A percentile compares a stretch with the other conserved stretches of the same genome.
Evolutionary conservation across 2,113 vertebrate genomes (phyloP).

Genomic region (human (Homo sapiens)): GRCh38 chr3:7238501-7239000

Average conservation of each 20-base stretch:
- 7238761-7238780: too few relatives aligned
- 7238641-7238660: not conserved
- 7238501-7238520: not conserved
- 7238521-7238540: not conserved
- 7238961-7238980: too few relatives aligned
- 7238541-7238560: not conserved
- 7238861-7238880: too few relatives aligned
- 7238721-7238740: accelerated
- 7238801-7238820: too few relatives aligned
- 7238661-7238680: not conserved
- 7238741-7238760: accelerated
- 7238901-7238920: too few relatives aligned
- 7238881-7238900: too few relatives aligned
- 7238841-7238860: too few relatives aligned
- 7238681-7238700: not conserved
- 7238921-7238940: too few relatives aligned
- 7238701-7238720: too few relatives aligned
- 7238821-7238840: accelerated
- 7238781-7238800: too few relatives aligned
- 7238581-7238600: not conserved
- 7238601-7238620: not conserved
- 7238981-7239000: too few relatives aligned
- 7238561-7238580: not conserved
- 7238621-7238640: not conserved
- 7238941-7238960: too few relatives aligned